Percentiles rank a stretch among this genome's conserved stretches.
Evolutionary conservation across 1,140 invertebrate species (phyloP).

Genomic region (Pogonomyrmex californicus): DNA sequence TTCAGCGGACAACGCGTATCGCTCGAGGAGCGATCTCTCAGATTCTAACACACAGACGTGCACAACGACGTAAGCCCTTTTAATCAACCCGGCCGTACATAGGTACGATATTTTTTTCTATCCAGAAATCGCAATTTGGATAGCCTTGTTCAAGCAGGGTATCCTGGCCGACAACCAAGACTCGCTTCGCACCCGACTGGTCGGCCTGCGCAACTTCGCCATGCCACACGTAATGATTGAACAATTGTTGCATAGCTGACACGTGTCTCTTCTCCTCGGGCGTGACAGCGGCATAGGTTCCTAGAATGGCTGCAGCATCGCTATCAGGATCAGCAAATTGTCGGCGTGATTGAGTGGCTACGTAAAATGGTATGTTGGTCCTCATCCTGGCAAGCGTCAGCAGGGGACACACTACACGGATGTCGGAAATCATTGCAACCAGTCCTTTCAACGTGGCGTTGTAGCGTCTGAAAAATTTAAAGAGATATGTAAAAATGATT

Average conservation of each 20-base stretch:
- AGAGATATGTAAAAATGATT: not conserved
- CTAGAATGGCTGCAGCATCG: slow-evolving; percentile 93
- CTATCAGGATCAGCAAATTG: slow-evolving; percentile 89
- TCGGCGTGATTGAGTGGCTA: slow-evolving; percentile 89
- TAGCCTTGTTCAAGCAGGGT: slow-evolving; percentile 88
- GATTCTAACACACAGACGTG: slow-evolving; percentile 6
- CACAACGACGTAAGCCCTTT: slow-evolving; percentile 48
- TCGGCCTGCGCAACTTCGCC: slow-evolving; percentile 89
- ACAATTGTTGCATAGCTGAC: slow-evolving; percentile 93
- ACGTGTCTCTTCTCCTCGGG: slow-evolving; percentile 91
- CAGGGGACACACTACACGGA: slow-evolving; percentile 93
- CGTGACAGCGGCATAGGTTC: slow-evolving; percentile 90
- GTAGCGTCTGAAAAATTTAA: slow-evolving; percentile 86
- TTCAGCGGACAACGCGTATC: slow-evolving; percentile 8
- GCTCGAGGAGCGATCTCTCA: not conserved
- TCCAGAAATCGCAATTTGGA: slow-evolving; percentile 92
- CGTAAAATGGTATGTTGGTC: slow-evolving; percentile 90
- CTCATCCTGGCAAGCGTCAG: slow-evolving; percentile 88
- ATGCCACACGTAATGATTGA: slow-evolving; percentile 93
- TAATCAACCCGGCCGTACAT: slow-evolving; percentile 89
- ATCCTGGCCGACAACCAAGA: slow-evolving; percentile 91
- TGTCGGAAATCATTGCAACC: slow-evolving; percentile 92
- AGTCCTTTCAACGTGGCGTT: slow-evolving; percentile 90
- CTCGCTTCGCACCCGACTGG: slow-evolving; percentile 83
- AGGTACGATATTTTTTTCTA: slow-evolving; percentile 91